These are phyloP conservation scores for Manis crassicaudata DNA, from an alignment of 2,797 vertebrate species.

Conservation along the genomic window DNA sequence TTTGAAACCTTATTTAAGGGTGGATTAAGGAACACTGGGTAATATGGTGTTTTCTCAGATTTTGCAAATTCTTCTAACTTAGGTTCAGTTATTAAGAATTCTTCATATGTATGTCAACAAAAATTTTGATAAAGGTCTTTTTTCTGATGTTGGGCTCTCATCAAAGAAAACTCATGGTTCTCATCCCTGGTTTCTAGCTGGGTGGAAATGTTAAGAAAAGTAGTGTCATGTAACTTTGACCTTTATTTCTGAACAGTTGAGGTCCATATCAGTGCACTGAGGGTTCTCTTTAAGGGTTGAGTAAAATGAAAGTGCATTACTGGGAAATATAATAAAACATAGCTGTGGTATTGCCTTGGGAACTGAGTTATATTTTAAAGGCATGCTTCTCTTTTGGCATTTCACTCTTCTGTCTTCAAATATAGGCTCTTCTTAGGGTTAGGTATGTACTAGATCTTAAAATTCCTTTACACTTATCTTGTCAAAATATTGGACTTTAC, in stretches of 20 bases:
- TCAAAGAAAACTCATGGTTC: background rate
- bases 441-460: background rate
- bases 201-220: background rate
- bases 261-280: background rate
- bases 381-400: background rate
- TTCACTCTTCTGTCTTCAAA: background rate
- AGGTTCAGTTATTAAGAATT: background rate
- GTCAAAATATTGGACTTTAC: background rate
- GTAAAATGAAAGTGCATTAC: background rate
- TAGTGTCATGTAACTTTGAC: background rate
- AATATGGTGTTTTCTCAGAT: background rate
- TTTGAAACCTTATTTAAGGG: slow-evolving; percentile 34
- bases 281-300: background rate
- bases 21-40: background rate
- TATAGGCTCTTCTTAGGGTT: background rate
- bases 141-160: background rate
- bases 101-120: background rate
- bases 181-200: background rate
- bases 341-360: background rate
- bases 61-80: background rate
- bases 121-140: background rate
- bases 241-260: background rate
- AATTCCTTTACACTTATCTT: background rate
- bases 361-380: background rate
- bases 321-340: background rate